Base-by-base conservation (phyloP, 1,140 invertebrate species). In the Conus ventricosus region DNA sequence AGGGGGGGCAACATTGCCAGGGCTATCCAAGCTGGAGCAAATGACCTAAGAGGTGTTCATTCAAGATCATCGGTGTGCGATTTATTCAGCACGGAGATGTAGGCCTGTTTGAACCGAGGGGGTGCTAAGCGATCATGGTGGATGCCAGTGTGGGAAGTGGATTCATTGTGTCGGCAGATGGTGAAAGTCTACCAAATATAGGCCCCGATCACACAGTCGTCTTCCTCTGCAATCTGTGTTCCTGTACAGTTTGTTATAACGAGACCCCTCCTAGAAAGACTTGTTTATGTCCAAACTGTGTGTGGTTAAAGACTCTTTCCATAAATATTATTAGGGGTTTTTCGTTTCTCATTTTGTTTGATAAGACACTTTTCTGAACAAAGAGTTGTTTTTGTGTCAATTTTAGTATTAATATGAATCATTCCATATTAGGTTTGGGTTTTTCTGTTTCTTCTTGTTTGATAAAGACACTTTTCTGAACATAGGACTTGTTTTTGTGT, bases 31-130 rank as follows among this genome's bases (percentile, higher is more conserved):
- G 95, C 97, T 99, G 88, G 96, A 97, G 10, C 97, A 97, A 80
- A 98, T 98, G 95, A 98, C 98, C 0, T 96, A 97, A 84, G 98
- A 99, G 94, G 98, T 99, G 91, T 99, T 99, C 96, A 97, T 97
- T 87, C 96, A 97, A 85, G 92, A 93, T 39, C 88, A 94, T 76
- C 94, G 94, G 11, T 39, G 39, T 39, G 75, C 91, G 11, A 82
- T 92, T 10, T 95, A 98, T 99, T 99, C 95, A 97, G 97, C 92
- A 98, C 82, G 99, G 99, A 6, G 99, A 99, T 95, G 98, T 99
- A 95, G 99, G 97, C 13, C 98, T 99, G 96, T 96, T 99, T 89
- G 97, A 98, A 81, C 95, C 96, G 98, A 99, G 95, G 99, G 99
- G 75, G 97, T 97, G 92, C 97, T 99, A 78, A 98, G 98, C n/a